Conservation (phyloP, 2,888 invertebrate genomes). For the Spodoptera littoralis region DNA sequence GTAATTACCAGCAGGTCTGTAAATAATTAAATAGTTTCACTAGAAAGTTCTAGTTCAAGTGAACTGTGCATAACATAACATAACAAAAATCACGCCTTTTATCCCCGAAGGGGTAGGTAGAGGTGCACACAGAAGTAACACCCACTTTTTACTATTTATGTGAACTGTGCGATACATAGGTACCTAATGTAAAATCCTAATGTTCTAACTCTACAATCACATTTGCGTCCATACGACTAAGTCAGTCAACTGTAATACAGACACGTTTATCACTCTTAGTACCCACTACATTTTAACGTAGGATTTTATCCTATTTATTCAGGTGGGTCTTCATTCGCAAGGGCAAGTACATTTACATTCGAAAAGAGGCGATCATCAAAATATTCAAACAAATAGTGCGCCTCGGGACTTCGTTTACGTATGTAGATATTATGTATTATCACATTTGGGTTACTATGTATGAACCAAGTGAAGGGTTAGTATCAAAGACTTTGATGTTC, state of each 20-base stretch:
- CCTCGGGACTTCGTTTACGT: slow-evolving; percentile 25
- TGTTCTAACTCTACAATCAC: too few relatives aligned
- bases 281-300: slow-evolving; percentile 18
- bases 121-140: too few relatives aligned
- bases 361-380: slow-evolving; percentile 40
- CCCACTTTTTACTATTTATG: too few relatives aligned
- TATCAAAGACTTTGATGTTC: not conserved
- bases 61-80: too few relatives aligned
- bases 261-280: slow-evolving; percentile 7
- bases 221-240: too few relatives aligned
- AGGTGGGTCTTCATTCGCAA: slow-evolving; percentile 27
- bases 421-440: slow-evolving; percentile 29
- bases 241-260: slow-evolving; percentile 18
- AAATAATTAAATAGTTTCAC: too few relatives aligned
- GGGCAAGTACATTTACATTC: slow-evolving; percentile 43
- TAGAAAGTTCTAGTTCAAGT: too few relatives aligned
- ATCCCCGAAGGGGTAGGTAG: too few relatives aligned
- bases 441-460: slow-evolving; percentile 7
- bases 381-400: slow-evolving; percentile 43
- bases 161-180: too few relatives aligned
- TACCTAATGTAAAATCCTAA: too few relatives aligned
- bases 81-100: too few relatives aligned
- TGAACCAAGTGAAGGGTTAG: slow-evolving; percentile 6
- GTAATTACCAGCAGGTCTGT: too few relatives aligned
- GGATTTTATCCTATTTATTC: slow-evolving; percentile 25